Base-by-base conservation (phyloP, 2,888 invertebrate genomes). In the Campoplex nolae region DNA sequence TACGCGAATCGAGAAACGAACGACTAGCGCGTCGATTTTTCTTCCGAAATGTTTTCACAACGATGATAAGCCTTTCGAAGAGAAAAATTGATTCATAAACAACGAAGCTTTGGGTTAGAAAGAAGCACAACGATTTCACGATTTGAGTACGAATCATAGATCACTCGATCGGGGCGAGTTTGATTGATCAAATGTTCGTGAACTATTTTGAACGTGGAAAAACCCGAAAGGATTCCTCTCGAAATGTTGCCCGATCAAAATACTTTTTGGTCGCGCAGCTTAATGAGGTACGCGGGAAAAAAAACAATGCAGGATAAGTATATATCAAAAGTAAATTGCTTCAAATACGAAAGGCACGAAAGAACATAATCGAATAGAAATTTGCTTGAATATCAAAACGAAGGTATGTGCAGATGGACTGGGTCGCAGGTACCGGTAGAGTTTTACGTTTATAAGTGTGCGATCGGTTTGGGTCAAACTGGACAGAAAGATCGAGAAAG, bases 401-500 rank as follows among this genome's bases (percentile, higher is more conserved):
- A 11, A 56, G 23, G 18, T 23, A 23, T 23, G 8, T 56, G 23
- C 3, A 56, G 11, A 48, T 48, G 1, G 2, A 1, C 56, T 4
- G 54, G 11, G 8, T 16, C 23, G 23, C 51, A 45, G 8, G 8
- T 51, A 76, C 56, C 42, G 75, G 23, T 75, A 16, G 42, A 56
- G 42, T 42, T 78, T 42, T 48, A 62, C 45, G 48, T 23, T 23
- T 58, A 62, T 28, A 62, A 4, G 6, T 23, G 56, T 74, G 62
- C 51, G 38, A 65, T 6, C 7, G 54, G 56, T 56, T 6, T 28
- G 38, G 51, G 70, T 70, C 83, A 67, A 83, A 83, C 62, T 83
- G 45, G 48, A 83, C 38, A 62, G 42, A 58, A 62, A 83, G 51
- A 83, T 83, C 71, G 83, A 62, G 62, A 42, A 54, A 38, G 79